Conservation (phyloP, 2,888 invertebrate genomes). For the Erebia aethiops region DNA sequence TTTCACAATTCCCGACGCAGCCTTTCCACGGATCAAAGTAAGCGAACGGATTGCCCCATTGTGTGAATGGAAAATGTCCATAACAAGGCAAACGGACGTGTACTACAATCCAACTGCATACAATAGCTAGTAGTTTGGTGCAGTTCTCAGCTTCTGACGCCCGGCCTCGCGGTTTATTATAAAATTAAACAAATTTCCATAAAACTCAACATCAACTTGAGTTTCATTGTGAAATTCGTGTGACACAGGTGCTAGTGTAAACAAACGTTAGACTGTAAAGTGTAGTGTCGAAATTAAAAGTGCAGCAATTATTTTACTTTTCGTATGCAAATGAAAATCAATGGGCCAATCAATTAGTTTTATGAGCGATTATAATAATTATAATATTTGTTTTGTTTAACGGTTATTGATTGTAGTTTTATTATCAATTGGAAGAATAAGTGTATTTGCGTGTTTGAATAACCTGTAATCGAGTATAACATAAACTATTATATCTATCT, state of each 20-base stretch:
- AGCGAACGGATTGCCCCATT: slow-evolving; percentile 66
- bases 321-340: slow-evolving; percentile 16
- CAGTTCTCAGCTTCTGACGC: slow-evolving; percentile 77
- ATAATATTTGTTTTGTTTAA: slow-evolving; percentile 32
- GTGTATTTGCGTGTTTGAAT: slow-evolving; percentile 29
- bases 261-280: neutral
- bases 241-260: slow-evolving; percentile 16
- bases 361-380: slow-evolving; percentile 1
- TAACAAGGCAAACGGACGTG: slow-evolving; percentile 73
- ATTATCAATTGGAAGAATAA: slow-evolving; percentile 19
- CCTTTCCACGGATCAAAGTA: slow-evolving; percentile 47
- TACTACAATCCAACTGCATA: slow-evolving; percentile 79
- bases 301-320: neutral
- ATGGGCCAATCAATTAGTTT: slow-evolving; percentile 13
- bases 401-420: slow-evolving; percentile 20
- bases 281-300: slow-evolving; percentile 10
- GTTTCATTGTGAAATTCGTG: slow-evolving; percentile 24
- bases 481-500: neutral
- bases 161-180: slow-evolving; percentile 55
- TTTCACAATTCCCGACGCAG: slow-evolving; percentile 21
- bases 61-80: slow-evolving; percentile 78
- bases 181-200: slow-evolving; percentile 24
- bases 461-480: slow-evolving; percentile 24
- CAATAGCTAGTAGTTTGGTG: slow-evolving; percentile 80
- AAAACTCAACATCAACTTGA: slow-evolving; percentile 9